Evolutionary conservation across 1,140 invertebrate species (phyloP).

Genomic region (Achroia grisella): DNA sequence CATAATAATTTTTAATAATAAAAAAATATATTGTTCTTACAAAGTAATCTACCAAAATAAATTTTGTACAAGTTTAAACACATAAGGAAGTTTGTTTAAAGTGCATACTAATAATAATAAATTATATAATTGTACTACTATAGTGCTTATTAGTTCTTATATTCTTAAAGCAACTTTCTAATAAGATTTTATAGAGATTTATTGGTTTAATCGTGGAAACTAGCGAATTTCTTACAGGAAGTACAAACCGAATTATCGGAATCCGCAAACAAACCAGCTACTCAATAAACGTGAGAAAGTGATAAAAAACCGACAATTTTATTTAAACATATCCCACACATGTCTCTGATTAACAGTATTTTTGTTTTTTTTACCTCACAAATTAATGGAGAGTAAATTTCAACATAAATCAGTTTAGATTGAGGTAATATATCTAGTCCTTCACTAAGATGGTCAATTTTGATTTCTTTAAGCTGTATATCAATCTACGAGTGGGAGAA

Average conservation of each 20-base stretch:
- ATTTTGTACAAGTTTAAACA: too few relatives aligned
- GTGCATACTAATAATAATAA: too few relatives aligned
- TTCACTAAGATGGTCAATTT: not conserved
- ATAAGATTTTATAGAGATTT: not conserved
- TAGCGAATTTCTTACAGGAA: not conserved
- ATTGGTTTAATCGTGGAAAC: not conserved
- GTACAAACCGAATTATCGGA: not conserved
- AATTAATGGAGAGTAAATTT: not conserved
- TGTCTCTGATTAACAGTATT: too few relatives aligned
- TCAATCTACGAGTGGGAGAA: not conserved
- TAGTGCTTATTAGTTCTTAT: too few relatives aligned
- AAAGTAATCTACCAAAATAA: too few relatives aligned
- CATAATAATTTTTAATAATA: too few relatives aligned
- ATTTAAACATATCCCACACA: too few relatives aligned
- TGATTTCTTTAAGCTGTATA: not conserved
- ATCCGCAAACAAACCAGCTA: not conserved
- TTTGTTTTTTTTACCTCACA: too few relatives aligned
- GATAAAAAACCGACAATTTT: not conserved
- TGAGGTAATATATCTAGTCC: not conserved
- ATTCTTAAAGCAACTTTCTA: not conserved
- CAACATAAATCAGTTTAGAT: not conserved
- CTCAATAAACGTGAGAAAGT: constrained; percentile 1
- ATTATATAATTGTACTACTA: too few relatives aligned
- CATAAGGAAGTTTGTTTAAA: too few relatives aligned
- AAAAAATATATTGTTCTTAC: too few relatives aligned